Percentiles rank a stretch among this genome's conserved stretches.
phyloP scores from a whole-genome alignment of 2,797 vertebrate species.

The Fistularia commersonii region DNA sequence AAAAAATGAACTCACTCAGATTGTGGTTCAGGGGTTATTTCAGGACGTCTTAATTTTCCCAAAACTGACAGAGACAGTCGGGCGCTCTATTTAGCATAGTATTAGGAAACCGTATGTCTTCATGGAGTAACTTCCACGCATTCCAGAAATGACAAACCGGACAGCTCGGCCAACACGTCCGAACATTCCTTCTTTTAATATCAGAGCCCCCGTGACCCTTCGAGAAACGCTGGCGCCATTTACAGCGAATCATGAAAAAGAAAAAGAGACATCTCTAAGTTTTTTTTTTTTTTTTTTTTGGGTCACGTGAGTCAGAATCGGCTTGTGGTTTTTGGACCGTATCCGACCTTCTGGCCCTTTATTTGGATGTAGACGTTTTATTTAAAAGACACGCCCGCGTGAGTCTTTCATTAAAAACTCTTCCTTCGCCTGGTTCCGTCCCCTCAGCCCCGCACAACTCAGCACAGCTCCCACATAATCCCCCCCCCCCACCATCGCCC shows the following conservation, averaged over 20 bases:
- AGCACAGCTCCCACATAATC: conserved; percentile 43
- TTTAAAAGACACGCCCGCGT: conserved; percentile 44
- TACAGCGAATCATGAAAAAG: too few relatives aligned
- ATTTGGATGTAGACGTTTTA: conserved; percentile 24
- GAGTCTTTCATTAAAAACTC: conserved; percentile 34
- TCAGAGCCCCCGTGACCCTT: conserved; percentile 7
- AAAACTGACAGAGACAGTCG: background rate
- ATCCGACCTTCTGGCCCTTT: too few relatives aligned
- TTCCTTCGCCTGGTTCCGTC: conserved; percentile 10
- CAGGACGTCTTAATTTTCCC: conserved; percentile 30
- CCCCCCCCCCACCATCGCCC: conserved; percentile 15
- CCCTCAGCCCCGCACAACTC: conserved; percentile 41
- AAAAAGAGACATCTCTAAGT: too few relatives aligned
- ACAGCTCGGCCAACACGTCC: conserved; percentile 35
- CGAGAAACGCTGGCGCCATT: background rate
- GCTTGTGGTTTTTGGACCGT: too few relatives aligned
- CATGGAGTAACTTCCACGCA: conserved; percentile 9
- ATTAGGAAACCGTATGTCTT: too few relatives aligned
- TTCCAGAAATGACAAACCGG: conserved; percentile 28
- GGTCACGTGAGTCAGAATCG: too few relatives aligned
- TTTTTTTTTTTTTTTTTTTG: too few relatives aligned
- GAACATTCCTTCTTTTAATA: conserved; percentile 13
- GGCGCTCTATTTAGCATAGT: background rate
- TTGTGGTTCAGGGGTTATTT: conserved; percentile 25
- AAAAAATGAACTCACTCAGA: conserved; percentile 12